A percentile compares a stretch with the other conserved stretches of the same genome.
Evolutionary conservation across 1,140 invertebrate species (phyloP).

Genomic region (Ruditapes philippinarum): DNA sequence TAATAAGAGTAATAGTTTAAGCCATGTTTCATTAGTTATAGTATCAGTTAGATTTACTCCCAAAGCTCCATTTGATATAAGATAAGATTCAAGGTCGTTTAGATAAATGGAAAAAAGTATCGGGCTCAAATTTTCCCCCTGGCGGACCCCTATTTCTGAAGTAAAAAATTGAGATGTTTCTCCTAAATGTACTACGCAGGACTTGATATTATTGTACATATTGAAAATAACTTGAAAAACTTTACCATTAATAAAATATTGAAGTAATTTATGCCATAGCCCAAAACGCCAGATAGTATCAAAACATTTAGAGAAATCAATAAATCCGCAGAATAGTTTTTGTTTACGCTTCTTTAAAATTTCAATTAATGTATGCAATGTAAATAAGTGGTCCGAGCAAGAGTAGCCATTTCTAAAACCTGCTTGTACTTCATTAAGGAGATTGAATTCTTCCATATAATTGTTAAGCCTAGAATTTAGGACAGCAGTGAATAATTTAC

Average conservation of each 20-base stretch:
- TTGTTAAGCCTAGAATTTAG: not conserved
- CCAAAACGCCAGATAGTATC: constrained; percentile 17
- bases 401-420: not conserved
- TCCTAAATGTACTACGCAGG: not conserved
- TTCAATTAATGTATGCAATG: constrained; percentile 1
- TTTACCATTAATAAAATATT: constrained; percentile 16
- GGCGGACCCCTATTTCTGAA: not conserved
- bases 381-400: constrained; percentile 6
- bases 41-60: not conserved
- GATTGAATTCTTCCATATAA: not conserved
- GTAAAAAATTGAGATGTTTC: not conserved
- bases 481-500: constrained; percentile 10
- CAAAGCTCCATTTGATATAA: not conserved
- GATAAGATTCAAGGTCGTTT: constrained; percentile 2
- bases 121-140: constrained; percentile 6
- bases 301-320: constrained; percentile 9
- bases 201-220: constrained; percentile 35
- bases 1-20: constrained; percentile 12
- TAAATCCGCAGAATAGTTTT: constrained; percentile 11
- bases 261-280: constrained; percentile 8
- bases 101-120: constrained; percentile 12
- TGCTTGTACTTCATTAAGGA: not conserved
- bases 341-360: not conserved
- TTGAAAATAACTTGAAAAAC: not conserved
- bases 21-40: not conserved